Conservation (phyloP, 2,888 invertebrate species). For the Napeogenes inachia region DNA sequence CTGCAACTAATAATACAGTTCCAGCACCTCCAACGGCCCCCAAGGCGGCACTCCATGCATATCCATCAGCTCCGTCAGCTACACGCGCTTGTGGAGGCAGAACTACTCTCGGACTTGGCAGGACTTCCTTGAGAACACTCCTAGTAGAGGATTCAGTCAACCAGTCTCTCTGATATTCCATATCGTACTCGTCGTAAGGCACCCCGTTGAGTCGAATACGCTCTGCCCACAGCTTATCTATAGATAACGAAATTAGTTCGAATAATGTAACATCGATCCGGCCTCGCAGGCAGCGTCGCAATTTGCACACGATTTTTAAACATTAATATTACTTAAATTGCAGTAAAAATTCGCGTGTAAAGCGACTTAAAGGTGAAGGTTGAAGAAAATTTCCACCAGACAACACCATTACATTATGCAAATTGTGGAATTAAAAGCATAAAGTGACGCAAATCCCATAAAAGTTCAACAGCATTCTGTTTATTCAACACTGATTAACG, state of each 20-base stretch:
- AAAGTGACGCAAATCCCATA: constrained; percentile 40
- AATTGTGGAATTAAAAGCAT: constrained; percentile 39
- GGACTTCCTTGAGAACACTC: constrained; percentile 15
- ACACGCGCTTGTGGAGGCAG: constrained; percentile 43
- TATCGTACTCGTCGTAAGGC: constrained; percentile 45
- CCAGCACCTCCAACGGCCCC: constrained; percentile 65
- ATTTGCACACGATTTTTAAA: constrained; percentile 28
- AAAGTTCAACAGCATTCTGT: constrained; percentile 34
- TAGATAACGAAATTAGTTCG: constrained; percentile 67
- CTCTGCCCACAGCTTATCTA: constrained; percentile 68
- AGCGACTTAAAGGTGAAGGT: constrained; percentile 3
- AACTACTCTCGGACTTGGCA: constrained; percentile 10
- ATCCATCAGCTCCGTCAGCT: constrained; percentile 42
- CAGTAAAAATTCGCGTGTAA: not conserved
- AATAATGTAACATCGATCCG: constrained; percentile 63
- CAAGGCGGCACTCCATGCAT: constrained; percentile 60
- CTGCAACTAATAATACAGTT: constrained; percentile 58
- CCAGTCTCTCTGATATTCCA: constrained; percentile 37
- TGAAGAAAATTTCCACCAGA: constrained; percentile 29
- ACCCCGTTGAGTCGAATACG: constrained; percentile 47
- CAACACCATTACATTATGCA: constrained; percentile 51
- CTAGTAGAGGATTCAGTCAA: constrained; percentile 27
- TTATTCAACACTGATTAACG: constrained; percentile 8
- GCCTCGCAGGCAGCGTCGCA: constrained; percentile 33
- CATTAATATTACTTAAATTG: constrained; percentile 14